Base-by-base conservation (phyloP, 2,113 vertebrate genomes). In the Hemicordylus capensis region DNA sequence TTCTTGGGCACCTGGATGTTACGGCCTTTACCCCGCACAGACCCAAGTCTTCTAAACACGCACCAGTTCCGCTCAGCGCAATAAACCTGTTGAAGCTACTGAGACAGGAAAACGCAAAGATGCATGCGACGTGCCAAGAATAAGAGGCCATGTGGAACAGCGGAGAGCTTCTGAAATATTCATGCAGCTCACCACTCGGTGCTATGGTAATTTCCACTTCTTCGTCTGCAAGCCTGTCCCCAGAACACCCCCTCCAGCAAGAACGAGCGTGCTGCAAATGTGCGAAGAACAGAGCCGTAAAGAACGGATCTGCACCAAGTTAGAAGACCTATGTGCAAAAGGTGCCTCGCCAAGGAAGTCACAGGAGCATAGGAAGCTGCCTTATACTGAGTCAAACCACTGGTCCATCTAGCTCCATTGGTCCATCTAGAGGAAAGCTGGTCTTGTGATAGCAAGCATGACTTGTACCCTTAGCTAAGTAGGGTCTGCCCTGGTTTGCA, bases 151-250 rank as follows among this genome's bases (percentile, higher is more conserved):
- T 37, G 17, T 85, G 76, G 26, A 73, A 58, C 46, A 15, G 58
- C 34, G 26, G 17, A 85, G 84, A 72, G 66, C 84, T 73, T n/a
- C 84, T 80, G 84, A 85, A 85, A 85, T 85, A 85, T 80, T 85
- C 17, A 85, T 80, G 76, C 34, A 15, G 76, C 76, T 64, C 46
- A 42, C 4, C 37, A 42, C 84, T 79, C 67, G 3, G n/a, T 5
- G 15, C 66, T 26, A 85, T 31, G 76, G 67, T 72, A 39, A 79
- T 63, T 73, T 39, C 26, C 48, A 37, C 81, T 72, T 31, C 46
- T 54, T 61, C 6, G 10, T 48, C 51, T 19, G 54, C 66, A 69
- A 46, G 44, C 37, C 28, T 76, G 75, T 78, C 75, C 75, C 51
- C 39, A 28, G n/a, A 78, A 61, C 31, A 34, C 15, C 39, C 76